Percentiles rank a stretch among this genome's conserved stretches.
These are phyloP conservation scores for Sebastiscus albofasciatus DNA, from an alignment of 2,797 vertebrate species.

Conservation along the genomic window DNA sequence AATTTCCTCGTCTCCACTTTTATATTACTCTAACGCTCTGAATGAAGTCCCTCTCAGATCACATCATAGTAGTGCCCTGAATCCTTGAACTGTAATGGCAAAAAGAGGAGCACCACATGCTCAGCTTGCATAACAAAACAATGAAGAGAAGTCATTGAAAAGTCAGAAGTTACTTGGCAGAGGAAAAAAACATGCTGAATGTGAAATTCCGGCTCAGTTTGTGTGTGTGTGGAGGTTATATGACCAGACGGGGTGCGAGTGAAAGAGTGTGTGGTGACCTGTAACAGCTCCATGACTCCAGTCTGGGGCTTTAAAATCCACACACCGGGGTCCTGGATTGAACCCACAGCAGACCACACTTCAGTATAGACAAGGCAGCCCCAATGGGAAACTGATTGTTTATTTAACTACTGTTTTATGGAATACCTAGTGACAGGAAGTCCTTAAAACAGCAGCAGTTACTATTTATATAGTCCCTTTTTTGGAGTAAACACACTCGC, in stretches of 20 bases:
- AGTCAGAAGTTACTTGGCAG: conserved; percentile 38
- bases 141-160: conserved; percentile 26
- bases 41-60: conserved; percentile 4
- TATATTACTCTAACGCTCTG: neutral
- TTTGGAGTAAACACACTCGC: conserved; percentile 82
- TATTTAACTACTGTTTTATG: conserved; percentile 85
- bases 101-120: conserved; percentile 15
- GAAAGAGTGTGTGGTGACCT: conserved; percentile 81
- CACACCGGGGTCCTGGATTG: conserved; percentile 65
- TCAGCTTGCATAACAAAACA: conserved; percentile 32
- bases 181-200: conserved; percentile 48
- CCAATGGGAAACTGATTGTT: conserved; percentile 80
- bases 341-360: conserved; percentile 63
- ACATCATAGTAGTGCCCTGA: neutral
- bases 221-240: conserved; percentile 58
- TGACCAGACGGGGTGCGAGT: conserved; percentile 66
- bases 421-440: conserved; percentile 85
- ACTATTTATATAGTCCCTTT: conserved; percentile 85
- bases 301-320: conserved; percentile 74
- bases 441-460: conserved; percentile 86
- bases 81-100: neutral
- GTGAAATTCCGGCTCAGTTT: conserved; percentile 39
- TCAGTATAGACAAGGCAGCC: conserved; percentile 55
- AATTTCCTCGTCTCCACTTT: conserved; percentile 3
- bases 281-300: conserved; percentile 73